Evolutionary conservation across 1,140 invertebrate species (phyloP).

Genomic region (Anoplophora glabripennis): DNA sequence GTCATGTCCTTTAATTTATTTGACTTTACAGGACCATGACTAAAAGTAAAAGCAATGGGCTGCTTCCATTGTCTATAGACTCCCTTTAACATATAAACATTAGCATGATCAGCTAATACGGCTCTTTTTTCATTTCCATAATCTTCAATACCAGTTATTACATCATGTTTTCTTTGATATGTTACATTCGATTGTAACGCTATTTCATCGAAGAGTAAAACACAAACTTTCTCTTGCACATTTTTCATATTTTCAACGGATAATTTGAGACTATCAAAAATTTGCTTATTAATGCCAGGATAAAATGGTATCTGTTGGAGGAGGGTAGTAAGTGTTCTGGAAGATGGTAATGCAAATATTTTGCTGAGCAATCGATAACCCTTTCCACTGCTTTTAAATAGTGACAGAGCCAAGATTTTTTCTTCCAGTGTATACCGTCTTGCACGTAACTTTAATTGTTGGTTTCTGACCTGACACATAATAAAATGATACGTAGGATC

Average conservation of each 20-base stretch:
- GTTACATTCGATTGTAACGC: constrained; percentile 6
- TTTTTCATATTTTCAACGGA: constrained; percentile 16
- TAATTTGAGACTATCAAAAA: constrained; percentile 1
- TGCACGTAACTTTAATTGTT: no score
- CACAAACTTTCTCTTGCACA: constrained; percentile 11
- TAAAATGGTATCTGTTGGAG: no score
- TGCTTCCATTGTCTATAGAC: constrained; percentile 40
- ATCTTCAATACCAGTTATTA: constrained; percentile 30
- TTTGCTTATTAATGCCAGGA: no score
- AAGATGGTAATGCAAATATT: no score
- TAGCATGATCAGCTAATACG: constrained; percentile 38
- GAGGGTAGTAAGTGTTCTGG: no score
- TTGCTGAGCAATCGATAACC: no score
- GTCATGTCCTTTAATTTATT: constrained; percentile 14
- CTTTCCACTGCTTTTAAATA: no score
- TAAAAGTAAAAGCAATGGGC: constrained; percentile 30
- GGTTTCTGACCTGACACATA: no score
- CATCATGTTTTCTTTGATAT: constrained; percentile 11
- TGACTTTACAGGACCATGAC: constrained; percentile 25
- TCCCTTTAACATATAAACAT: constrained; percentile 40
- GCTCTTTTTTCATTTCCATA: constrained; percentile 22
- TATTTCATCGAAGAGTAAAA: constrained; percentile 31
- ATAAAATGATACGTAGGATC: no score
- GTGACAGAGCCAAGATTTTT: no score
- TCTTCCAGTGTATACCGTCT: no score